phyloP scores from a whole-genome alignment of 2,888 invertebrate genomes.

The Drosophila colorata region DNA sequence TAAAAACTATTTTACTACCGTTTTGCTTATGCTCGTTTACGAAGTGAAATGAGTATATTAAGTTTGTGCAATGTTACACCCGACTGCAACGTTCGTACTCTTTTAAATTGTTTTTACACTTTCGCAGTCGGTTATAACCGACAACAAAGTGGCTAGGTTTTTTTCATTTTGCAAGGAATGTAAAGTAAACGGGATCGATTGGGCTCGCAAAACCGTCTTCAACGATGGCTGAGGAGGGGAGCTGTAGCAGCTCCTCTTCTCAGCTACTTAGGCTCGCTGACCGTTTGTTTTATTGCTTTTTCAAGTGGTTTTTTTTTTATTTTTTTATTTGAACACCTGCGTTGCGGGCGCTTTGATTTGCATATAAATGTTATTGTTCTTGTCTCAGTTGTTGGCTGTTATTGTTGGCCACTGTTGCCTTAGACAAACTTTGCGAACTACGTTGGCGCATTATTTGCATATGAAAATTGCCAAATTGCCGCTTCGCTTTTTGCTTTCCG shows the following conservation, averaged over 20 bases:
- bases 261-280: background rate
- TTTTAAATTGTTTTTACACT: too few relatives aligned
- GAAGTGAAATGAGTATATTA: too few relatives aligned
- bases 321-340: constrained; percentile 37
- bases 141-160: background rate
- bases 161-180: background rate
- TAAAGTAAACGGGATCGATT: background rate
- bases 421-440: constrained; percentile 58
- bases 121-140: background rate
- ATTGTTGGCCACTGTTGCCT: constrained; percentile 31
- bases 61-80: too few relatives aligned
- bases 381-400: constrained; percentile 32
- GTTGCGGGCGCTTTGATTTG: constrained; percentile 39
- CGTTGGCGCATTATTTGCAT: constrained; percentile 62
- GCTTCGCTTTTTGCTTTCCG: constrained; percentile 11
- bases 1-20: too few relatives aligned
- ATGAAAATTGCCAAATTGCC: constrained; percentile 64
- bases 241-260: background rate
- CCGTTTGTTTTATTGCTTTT: constrained; percentile 36
- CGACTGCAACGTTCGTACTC: too few relatives aligned
- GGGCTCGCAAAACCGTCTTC: background rate
- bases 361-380: constrained; percentile 50
- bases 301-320: constrained; percentile 6
- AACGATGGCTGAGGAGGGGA: background rate
- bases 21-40: too few relatives aligned